Evolutionary conservation across 1,140 invertebrate species (phyloP), one percentile per base, ranked within the genome.

Genomic region (Saxidomus purpurata): DNA sequence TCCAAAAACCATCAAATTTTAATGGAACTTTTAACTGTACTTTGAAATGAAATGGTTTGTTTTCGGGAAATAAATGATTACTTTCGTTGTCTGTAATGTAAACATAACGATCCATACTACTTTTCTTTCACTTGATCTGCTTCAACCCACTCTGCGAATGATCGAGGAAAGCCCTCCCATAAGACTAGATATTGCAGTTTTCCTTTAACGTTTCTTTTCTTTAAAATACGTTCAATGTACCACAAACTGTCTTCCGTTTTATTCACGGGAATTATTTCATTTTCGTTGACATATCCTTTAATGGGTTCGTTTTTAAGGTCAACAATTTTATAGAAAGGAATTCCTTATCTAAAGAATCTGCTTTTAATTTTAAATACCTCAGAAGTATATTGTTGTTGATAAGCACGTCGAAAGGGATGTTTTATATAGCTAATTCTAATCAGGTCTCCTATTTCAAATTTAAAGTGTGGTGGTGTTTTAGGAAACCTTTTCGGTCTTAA

Each of bases 381-480:
- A 1, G 80, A 49, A 22, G 80, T 84, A 61, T 84, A 89, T 63
- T 89, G 67, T 31, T 84, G 88, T 47, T 89, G 80, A 63, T 89
- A 84, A 28, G 81, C 47, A 47, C 80, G 17, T 49, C 69, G 8
- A 61, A 89, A 89, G 6, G 81, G 67, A 40, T 89, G 67, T 77
- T 79, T 89, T 17, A 47, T 34, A 61, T 89, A 77, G 25, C 55
- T 61, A 22, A 89, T 28, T 43, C 88, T 47, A 40, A 79, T 49
- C 15, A 84, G 22, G 63, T 77, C 59, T 3, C 79, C 87, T 34
- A 82, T 59, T 82, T 76, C 59, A 76, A 83, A 89, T 40, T 82
- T 89, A 59, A 13, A 89, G 28, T 8, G 63, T 31, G 40, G 38
- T 67, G 59, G n/a, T 2, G 25, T 43, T 77, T 74, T 71, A 31